These are phyloP conservation scores for Melanogrammus aeglefinus DNA, from an alignment of 2,797 vertebrate genomes.

Conservation along the genomic window DNA sequence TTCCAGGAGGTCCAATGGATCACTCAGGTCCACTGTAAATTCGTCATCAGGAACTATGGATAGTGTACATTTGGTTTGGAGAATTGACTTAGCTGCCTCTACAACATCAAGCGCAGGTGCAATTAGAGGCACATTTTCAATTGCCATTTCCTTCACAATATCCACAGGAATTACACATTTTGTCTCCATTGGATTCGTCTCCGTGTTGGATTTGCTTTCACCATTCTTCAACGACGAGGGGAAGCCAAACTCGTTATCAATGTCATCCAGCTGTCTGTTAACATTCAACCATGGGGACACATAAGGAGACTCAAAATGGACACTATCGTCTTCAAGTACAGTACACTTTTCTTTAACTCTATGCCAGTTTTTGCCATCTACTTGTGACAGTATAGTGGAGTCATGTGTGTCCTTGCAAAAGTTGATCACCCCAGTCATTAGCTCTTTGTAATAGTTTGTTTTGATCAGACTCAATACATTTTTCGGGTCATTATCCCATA, in stretches of 20 bases:
- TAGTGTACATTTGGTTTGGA: not conserved
- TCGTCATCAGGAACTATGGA: not conserved
- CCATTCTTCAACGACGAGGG: constrained; percentile 25
- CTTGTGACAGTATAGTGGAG: constrained; percentile 46
- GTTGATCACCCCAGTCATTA: not conserved
- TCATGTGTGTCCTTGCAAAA: not conserved
- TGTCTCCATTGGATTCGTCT: not conserved
- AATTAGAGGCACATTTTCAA: not conserved
- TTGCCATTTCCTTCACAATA: constrained; percentile 3
- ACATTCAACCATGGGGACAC: constrained; percentile 68
- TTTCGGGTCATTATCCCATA: constrained; percentile 31
- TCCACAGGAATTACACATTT: constrained; percentile 1
- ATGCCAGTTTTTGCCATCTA: not conserved
- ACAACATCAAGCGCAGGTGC: not conserved
- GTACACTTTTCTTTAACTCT: constrained; percentile 20
- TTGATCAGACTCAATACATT: not conserved
- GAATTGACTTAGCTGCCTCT: not conserved
- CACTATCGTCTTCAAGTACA: constrained; percentile 47
- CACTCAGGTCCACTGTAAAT: not conserved
- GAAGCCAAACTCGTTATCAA: constrained; percentile 67
- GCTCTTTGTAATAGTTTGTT: not conserved
- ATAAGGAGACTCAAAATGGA: constrained; percentile 47
- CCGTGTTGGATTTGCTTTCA: not conserved
- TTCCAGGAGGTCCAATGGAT: constrained; percentile 42
- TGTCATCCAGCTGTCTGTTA: constrained; percentile 63